A percentile compares a stretch with the other conserved stretches of the same genome.
phyloP scores from a whole-genome alignment of 2,113 vertebrate genomes.

The Rynchops niger region DNA sequence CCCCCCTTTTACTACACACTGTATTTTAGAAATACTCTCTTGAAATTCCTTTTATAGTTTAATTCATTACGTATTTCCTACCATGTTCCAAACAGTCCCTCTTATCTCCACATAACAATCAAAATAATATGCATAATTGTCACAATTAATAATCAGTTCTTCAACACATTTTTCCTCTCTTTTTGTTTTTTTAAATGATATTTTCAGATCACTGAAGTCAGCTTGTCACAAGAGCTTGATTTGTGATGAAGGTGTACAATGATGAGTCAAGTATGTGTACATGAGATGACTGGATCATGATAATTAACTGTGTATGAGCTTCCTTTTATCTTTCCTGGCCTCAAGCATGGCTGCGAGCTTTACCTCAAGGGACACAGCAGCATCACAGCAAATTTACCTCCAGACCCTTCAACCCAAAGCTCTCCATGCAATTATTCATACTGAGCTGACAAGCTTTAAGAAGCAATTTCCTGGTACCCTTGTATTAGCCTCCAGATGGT shows the following conservation, averaged over 20 bases:
- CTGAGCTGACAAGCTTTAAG: not conserved
- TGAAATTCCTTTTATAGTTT: not conserved
- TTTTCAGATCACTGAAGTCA: not conserved
- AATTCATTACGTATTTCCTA: not conserved
- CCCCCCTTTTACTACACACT: not conserved
- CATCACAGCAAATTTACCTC: not conserved
- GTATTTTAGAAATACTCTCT: not conserved
- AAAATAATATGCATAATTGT: not conserved
- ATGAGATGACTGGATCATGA: not conserved
- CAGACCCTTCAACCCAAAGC: not conserved
- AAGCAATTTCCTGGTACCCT: not conserved
- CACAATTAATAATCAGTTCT: not conserved
- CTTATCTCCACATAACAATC: not conserved
- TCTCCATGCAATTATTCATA: not conserved
- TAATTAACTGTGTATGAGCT: not conserved
- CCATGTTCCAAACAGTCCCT: not conserved
- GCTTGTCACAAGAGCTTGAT: not conserved
- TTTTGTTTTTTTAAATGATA: not conserved
- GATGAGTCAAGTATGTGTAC: not conserved
- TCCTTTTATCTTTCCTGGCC: not conserved
- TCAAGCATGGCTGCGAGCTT: not conserved
- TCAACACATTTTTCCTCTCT: not conserved
- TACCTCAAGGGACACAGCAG: not conserved
- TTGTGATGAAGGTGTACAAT: not conserved
- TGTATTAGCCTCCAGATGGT: not conserved